A percentile compares a stretch with the other conserved stretches of the same genome.
Conservation (phyloP, 35 echinoderm and acorn worm species). For the Strongylocentrotus purpuratus region DNA sequence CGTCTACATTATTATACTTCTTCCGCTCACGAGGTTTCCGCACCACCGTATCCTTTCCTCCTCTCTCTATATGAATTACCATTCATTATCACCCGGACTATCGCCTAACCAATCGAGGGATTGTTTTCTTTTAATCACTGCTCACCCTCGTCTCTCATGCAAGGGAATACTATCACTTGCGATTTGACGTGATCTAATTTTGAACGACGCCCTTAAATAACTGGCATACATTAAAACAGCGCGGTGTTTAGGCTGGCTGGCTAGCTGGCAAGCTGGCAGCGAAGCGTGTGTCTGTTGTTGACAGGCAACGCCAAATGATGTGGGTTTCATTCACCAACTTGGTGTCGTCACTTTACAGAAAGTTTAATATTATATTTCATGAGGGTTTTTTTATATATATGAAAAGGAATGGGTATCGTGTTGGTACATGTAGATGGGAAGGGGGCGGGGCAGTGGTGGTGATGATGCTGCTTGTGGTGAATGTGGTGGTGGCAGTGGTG, state of each 20-base stretch:
- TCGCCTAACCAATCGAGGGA: neutral
- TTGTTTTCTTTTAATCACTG: slow-evolving; percentile 19
- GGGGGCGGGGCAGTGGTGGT: no score
- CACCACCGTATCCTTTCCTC: no score
- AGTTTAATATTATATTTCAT: neutral
- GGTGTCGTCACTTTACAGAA: neutral
- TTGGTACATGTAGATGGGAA: neutral
- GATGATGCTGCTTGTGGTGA: neutral
- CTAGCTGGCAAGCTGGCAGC: neutral
- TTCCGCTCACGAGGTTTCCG: neutral
- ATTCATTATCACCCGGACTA: slow-evolving; percentile 3
- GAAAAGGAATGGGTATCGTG: neutral
- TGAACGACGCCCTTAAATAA: slow-evolving; percentile 10
- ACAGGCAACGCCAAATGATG: neutral
- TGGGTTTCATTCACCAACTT: neutral
- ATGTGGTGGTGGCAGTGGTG: neutral
- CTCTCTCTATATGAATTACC: neutral
- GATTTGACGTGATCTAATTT: neutral
- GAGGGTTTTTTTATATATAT: neutral
- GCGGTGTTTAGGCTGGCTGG: neutral
- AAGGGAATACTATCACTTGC: slow-evolving; percentile 17
- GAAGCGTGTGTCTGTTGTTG: neutral
- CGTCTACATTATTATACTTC: neutral
- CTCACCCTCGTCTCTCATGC: neutral
- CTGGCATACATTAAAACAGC: neutral